Evolutionary conservation across 2,797 vertebrate genomes (phyloP).

Genomic region (Antrozous pallidus): DNA sequence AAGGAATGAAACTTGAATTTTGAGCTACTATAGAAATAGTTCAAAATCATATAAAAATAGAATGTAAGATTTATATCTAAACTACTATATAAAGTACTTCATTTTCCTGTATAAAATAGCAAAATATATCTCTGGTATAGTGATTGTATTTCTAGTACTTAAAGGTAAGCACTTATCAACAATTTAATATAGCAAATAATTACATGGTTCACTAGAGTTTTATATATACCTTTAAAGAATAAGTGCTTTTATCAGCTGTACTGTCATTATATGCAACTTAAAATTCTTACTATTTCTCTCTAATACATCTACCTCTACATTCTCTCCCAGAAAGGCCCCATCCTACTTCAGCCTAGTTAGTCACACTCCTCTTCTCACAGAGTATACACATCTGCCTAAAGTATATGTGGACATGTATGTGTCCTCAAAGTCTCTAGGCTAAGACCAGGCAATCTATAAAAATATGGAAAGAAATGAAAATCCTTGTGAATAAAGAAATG

Average conservation of each 20-base stretch:
- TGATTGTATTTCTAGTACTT: neutral
- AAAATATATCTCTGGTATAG: neutral
- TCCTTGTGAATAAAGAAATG: neutral
- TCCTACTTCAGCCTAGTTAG: neutral
- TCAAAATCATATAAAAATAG: conserved; percentile 17
- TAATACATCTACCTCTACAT: neutral
- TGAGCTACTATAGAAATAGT: conserved; percentile 9
- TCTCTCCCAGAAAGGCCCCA: neutral
- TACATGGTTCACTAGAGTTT: neutral
- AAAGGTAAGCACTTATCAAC: conserved; percentile 13
- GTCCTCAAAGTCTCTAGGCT: neutral
- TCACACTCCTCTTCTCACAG: neutral
- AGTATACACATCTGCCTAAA: neutral
- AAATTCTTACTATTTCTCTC: neutral
- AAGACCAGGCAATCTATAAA: neutral
- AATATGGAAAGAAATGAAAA: neutral
- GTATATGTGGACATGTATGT: neutral
- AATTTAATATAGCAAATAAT: neutral
- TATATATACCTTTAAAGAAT: neutral
- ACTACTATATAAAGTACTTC: neutral
- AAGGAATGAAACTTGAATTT: conserved; percentile 13
- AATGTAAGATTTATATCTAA: neutral
- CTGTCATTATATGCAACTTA: neutral
- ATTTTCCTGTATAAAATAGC: neutral
- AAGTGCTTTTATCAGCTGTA: neutral